Evolutionary conservation across 2,888 invertebrate species (phyloP).

Genomic region (Willowsia nigromaculata): DNA sequence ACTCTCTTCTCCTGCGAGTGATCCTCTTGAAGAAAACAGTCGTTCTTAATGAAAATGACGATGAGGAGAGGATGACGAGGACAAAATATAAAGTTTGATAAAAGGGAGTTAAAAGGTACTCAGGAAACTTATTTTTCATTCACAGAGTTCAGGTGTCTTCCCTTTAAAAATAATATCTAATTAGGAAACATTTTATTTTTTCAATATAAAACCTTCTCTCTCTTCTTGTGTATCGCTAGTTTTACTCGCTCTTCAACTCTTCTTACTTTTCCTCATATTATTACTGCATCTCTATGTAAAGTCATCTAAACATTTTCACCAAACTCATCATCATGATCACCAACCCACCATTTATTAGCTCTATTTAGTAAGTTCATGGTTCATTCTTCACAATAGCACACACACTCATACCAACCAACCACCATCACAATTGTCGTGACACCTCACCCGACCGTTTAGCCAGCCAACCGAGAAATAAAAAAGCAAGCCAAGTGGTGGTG

Average conservation of each 20-base stretch:
- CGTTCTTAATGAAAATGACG: constrained; percentile 43
- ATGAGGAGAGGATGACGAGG: constrained; percentile 42
- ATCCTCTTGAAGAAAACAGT: neutral
- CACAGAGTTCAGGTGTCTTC: constrained; percentile 39
- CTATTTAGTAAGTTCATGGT: constrained; percentile 45
- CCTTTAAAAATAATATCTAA: constrained; percentile 13
- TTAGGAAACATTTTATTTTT: neutral
- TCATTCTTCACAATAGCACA: constrained; percentile 43
- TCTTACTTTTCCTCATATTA: neutral
- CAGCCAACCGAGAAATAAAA: neutral
- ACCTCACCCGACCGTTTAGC: constrained; percentile 53
- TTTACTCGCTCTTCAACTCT: neutral
- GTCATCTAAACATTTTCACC: no score
- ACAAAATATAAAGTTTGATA: neutral
- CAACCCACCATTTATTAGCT: neutral
- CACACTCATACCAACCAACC: no score
- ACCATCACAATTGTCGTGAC: constrained; percentile 3
- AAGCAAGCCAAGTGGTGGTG: neutral
- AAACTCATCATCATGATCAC: neutral
- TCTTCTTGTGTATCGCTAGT: neutral
- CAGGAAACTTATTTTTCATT: constrained; percentile 6
- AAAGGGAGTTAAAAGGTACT: neutral
- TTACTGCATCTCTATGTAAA: no score
- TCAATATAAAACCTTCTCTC: neutral
- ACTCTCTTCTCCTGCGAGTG: neutral